Evolutionary conservation across 1,140 invertebrate species (phyloP), one percentile per base, ranked within the genome.

Genomic region (Whitmania pigra): DNA sequence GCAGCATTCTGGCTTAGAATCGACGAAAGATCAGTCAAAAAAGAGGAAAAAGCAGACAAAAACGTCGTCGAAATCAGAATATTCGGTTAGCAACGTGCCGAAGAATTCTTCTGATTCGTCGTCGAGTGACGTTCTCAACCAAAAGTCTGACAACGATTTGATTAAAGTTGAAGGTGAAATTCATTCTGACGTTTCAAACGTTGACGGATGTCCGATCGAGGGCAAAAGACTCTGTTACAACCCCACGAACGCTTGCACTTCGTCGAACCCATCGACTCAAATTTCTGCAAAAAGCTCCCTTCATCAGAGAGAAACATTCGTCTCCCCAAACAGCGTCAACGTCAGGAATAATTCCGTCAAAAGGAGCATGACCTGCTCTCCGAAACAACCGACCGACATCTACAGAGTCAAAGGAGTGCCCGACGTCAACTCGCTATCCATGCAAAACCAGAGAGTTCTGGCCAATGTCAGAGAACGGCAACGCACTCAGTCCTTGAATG

Each of bases 391-490:
- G 11, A 13, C 57, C 13, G 29, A 22, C 57, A 17, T 49, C 43
- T 49, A 15, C 9, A 49, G 43, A 17, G 43, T 17, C 43, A 49
- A 49, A 49, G 15, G 11, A 15, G 43, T 11, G 0, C 9, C 43
- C 1, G 43, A 49, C 43, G 43, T 49, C 43, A 49, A 49, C 43
- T 49, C 43, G 29, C 13, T 63, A 13, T 63, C 57, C 53, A 69
- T 83, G 43, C 82, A 85, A 71, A 81, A 80, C 55, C 93, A 97
- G 79, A 83, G 96, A 29, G 88, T 92, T 4, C 88, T 96, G 88
- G 96, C 96, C 0, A 99, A 99, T 82, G 92, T 97, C 0, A 83
- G 96, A 13, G 96, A 99, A 81, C 83, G 96, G n/a, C 93, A 97
- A 80, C 85, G 96, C n/a, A 99, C 96, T 0, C 93, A 97, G 80